A percentile compares a stretch with the other conserved stretches of the same genome.
Evolutionary conservation across 2,797 vertebrate genomes (phyloP).

Genomic region (Coracias cyanogaster): DNA sequence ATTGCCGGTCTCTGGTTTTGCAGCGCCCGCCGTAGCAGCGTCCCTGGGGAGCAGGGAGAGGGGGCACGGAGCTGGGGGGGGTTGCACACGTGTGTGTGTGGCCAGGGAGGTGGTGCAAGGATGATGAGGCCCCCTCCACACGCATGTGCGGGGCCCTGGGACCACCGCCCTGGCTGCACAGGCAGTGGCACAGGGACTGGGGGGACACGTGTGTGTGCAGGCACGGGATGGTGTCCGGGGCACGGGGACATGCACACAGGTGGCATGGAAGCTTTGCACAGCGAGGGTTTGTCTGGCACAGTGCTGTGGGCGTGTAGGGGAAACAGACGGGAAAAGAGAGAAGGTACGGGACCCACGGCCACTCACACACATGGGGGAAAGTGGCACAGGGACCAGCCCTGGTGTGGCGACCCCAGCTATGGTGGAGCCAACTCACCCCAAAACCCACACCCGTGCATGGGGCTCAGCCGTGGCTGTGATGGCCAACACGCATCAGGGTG

Average conservation of each 20-base stretch:
- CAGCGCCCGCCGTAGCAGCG: conserved; percentile 92
- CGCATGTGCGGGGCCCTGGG: rapidly evolving
- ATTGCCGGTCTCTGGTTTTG: conserved; percentile 91
- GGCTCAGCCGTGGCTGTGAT: neutral
- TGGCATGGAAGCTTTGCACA: neutral
- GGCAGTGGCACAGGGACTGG: too few species aligned
- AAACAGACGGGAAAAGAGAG: too few species aligned
- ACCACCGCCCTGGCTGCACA: rapidly evolving
- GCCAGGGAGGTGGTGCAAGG: neutral
- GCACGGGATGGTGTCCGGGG: rapidly evolving
- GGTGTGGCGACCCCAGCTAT: rapidly evolving
- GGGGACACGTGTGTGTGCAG: rapidly evolving
- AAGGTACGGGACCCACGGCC: too few species aligned
- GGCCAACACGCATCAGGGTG: rapidly evolving
- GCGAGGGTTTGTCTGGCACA: too few species aligned
- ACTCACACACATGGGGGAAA: too few species aligned
- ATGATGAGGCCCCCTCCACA: rapidly evolving
- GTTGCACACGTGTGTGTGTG: rapidly evolving
- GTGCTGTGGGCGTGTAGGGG: too few species aligned
- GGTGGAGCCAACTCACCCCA: neutral
- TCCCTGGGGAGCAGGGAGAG: conserved; percentile 78
- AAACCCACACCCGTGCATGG: rapidly evolving
- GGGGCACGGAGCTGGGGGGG: neutral
- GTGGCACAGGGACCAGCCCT: neutral
- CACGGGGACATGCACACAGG: rapidly evolving